Evolutionary conservation across 2,113 vertebrate genomes (phyloP), one percentile per base, ranked within the genome.

Genomic region (Asarcornis scutulata): DNA sequence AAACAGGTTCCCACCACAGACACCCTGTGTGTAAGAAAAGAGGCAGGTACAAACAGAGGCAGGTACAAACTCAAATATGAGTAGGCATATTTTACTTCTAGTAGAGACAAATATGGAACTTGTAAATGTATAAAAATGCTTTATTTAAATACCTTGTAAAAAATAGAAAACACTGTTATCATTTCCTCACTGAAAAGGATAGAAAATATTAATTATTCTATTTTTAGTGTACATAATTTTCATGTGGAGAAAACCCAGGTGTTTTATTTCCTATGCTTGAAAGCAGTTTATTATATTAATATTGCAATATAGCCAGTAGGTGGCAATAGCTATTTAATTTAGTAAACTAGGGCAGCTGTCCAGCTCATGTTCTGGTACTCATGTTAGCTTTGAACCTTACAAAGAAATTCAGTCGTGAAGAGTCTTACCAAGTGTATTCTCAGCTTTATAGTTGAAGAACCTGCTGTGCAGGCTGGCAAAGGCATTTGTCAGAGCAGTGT

Each of bases 261-360:
- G 21, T 26, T 44, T 89, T 42, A n/a, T 82, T 74, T 80, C 40
- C 4, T 40, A 46, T 2, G 2, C 53, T 40, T 64, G 56, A 84
- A 79, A 84, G 56, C 1, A 0, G 2, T 75, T 62, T 58, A 13
- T n/a, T 75, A n/a, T 9, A 36, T 23, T 78, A 59, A 59, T 63
- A 46, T 17, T 23, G 56, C 34, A 62, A 21, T 23, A 36, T 2
- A 62, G 40, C 91, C 96, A 93, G 62, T 63, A 97, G 97, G 67
- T 96, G 97, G 96, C 96, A 96, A 94, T 83, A 88, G 34, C 63
- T 80, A 42, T 83, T 95, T 82, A 94, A 86, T 66, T 84, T 93
- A 69, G 66, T 34, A 89, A 69, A 79, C 38, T 32, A 46, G 56
- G 53, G 17, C 32, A 75, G 21, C 20, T 68, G 7, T 20, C 11